These are phyloP conservation scores for Oryzias celebensis DNA, from an alignment of 2,113 vertebrate genomes.

Conservation along the genomic window DNA sequence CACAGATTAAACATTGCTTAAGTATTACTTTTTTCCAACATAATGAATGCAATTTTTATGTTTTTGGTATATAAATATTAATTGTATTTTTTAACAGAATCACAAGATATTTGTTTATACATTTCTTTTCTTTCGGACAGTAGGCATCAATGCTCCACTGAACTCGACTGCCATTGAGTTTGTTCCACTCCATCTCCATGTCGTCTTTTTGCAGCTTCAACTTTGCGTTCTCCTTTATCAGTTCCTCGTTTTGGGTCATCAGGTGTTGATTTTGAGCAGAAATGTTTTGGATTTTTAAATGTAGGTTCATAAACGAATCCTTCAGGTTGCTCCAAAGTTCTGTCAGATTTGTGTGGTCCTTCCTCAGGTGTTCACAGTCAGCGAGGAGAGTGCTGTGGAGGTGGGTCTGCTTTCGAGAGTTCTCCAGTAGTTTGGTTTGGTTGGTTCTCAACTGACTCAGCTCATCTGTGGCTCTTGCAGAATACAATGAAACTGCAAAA, in stretches of 20 bases:
- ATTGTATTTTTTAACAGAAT: background rate
- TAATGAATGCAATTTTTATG: too few relatives aligned
- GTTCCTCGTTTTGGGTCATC: background rate
- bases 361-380: background rate
- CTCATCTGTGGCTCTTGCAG: background rate
- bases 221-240: background rate
- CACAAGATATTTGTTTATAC: background rate
- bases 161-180: conserved; percentile 1
- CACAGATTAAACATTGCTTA: background rate
- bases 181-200: accelerated
- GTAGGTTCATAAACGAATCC: background rate
- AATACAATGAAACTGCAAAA: background rate
- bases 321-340: background rate
- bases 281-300: background rate
- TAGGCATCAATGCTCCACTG: conserved; percentile 37
- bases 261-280: background rate
- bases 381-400: background rate
- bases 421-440: background rate
- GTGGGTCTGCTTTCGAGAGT: background rate
- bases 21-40: too few relatives aligned
- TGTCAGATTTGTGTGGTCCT: too few relatives aligned
- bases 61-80: too few relatives aligned
- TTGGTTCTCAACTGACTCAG: background rate
- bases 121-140: background rate
- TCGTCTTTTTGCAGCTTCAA: background rate